Evolutionary conservation across 2,113 vertebrate genomes (phyloP), one percentile per base, ranked within the genome.

Genomic region (Psittacula cyanocephala): DNA sequence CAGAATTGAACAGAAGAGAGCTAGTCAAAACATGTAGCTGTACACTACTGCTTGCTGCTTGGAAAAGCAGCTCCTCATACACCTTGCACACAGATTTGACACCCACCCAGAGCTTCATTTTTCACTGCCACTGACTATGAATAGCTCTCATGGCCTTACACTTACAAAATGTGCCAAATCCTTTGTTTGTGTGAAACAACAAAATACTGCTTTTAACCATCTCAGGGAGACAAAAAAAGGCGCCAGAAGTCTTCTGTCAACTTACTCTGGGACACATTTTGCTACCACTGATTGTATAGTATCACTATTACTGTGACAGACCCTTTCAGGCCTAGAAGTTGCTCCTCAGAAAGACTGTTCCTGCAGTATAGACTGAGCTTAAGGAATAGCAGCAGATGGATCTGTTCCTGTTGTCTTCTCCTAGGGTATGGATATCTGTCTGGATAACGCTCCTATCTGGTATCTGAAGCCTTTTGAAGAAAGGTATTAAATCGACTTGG

Each of bases 1-100:
- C 3, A 62, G 53, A 57, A 77, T 0, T 47, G 23, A 52, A 62
- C 72, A 84, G 55, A 37, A 49, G 11, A 41, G 10, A 43, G 16
- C 7, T 22, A 46, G 25, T 37, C 15, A 1, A 3, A 41, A 24
- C 52, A 46, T 0, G 0, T 1, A 79, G 47, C 35, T 41, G 39
- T 14, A 27, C 12, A 4, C 18, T 28, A 11, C 24, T 60, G n/a
- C 53, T 31, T 37, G 17, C 64, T 93, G 50, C 46, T 55, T 44
- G 43, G 65, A 72, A 81, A 49, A 68, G 44, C 59, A 88, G 62
- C 8, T 86, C 59, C 63, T 63, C 19, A 7, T 9, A 11, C 53
- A n/a, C 37, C 25, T 59, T 64, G 41, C 55, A 59, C 11, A 29
- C 31, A 35, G 44, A 65, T 49, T 4, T 43, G 47, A 49, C 28